phyloP scores from a whole-genome alignment of 2,888 invertebrate species.

The Nomada fabriciana region DNA sequence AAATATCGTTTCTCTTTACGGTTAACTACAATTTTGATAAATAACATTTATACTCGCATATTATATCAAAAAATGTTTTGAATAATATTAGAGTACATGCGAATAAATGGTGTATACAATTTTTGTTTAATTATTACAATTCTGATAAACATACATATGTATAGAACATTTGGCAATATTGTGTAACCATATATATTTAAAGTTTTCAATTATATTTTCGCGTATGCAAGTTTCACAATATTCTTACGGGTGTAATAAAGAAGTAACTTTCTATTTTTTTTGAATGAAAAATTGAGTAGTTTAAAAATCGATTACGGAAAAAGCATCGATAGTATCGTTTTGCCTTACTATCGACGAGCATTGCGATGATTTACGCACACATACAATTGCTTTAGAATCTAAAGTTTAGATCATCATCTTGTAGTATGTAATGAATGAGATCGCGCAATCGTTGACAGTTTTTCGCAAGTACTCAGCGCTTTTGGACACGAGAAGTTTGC shows the following conservation, averaged over 20 bases:
- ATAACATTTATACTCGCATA: not conserved
- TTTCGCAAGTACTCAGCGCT: slow-evolving; percentile 36
- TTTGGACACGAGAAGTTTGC: slow-evolving; percentile 17
- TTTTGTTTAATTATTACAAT: not conserved
- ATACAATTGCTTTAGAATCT: slow-evolving; percentile 16
- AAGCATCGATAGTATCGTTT: slow-evolving; percentile 27
- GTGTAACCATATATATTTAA: not conserved
- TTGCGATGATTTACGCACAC: slow-evolving; percentile 11
- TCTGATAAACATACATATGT: not conserved
- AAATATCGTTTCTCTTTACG: not conserved
- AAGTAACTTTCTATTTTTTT: not conserved
- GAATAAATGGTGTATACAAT: not conserved
- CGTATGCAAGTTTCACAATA: not conserved
- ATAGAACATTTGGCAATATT: not conserved
- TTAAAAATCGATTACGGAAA: not conserved
- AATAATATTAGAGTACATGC: not conserved
- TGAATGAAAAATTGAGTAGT: not conserved
- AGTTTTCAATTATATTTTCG: not conserved
- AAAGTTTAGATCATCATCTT: slow-evolving; percentile 30
- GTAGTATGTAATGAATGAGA: slow-evolving; percentile 40
- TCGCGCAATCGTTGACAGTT: slow-evolving; percentile 58
- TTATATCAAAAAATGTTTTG: not conserved
- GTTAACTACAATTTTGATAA: not conserved
- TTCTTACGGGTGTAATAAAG: not conserved
- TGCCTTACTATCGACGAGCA: slow-evolving; percentile 13